phyloP scores from a whole-genome alignment of 2,888 invertebrate species.

The Mellilla xanthometata region DNA sequence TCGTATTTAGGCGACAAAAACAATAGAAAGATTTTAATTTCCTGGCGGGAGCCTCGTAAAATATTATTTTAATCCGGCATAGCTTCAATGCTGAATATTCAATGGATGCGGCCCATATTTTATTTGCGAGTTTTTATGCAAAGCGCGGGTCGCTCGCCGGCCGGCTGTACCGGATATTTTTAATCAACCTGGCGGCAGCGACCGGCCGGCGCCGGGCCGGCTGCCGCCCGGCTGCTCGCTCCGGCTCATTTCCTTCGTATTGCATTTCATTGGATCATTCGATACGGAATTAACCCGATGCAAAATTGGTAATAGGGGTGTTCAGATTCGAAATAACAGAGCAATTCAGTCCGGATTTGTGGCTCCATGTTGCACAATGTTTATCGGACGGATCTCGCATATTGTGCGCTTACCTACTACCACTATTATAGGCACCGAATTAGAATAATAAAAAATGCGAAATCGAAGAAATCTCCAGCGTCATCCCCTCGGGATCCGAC shows the following conservation, averaged over 20 bases:
- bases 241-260: slow-evolving; percentile 31
- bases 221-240: slow-evolving; percentile 22
- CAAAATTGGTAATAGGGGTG: slow-evolving; percentile 19
- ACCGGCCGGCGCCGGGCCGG: slow-evolving; percentile 20
- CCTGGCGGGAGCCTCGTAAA: slow-evolving; percentile 61
- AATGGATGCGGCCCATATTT: slow-evolving; percentile 61
- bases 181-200: slow-evolving; percentile 40
- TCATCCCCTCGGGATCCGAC: too few relatives aligned
- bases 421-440: too few relatives aligned
- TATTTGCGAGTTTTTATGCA: slow-evolving; percentile 60
- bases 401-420: too few relatives aligned
- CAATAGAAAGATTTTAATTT: slow-evolving; percentile 72
- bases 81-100: slow-evolving; percentile 61
- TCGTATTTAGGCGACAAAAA: slow-evolving; percentile 55
- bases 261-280: slow-evolving; percentile 27
- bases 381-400: neutral
- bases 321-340: slow-evolving; percentile 15
- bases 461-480: too few relatives aligned
- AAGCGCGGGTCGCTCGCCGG: slow-evolving; percentile 37
- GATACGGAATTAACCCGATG: slow-evolving; percentile 18
- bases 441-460: too few relatives aligned
- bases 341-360: slow-evolving; percentile 21
- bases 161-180: slow-evolving; percentile 39
- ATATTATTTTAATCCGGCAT: slow-evolving; percentile 69
- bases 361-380: slow-evolving; percentile 4